A percentile compares a stretch with the other conserved stretches of the same genome.
phyloP scores from a whole-genome alignment of 2,797 vertebrate genomes.

The Notoglanidium macrostoma region DNA sequence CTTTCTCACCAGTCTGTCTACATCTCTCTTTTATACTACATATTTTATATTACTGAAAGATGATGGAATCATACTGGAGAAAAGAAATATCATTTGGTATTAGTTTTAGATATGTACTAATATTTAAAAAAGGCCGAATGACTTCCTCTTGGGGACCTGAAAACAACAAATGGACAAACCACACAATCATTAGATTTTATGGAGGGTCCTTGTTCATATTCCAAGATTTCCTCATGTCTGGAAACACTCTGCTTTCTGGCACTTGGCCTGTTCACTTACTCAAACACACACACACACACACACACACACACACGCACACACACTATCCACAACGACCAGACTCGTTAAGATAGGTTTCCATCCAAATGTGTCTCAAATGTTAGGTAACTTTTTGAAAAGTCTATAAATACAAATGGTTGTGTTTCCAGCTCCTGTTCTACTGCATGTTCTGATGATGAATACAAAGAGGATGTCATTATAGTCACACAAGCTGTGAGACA shows the following conservation, averaged over 20 bases:
- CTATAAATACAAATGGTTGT: neutral
- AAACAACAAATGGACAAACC: constrained; percentile 20
- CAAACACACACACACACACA: neutral
- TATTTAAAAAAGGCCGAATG: neutral
- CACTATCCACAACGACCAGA: neutral
- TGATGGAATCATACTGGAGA: neutral
- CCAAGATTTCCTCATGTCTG: constrained; percentile 35
- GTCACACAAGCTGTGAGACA: neutral
- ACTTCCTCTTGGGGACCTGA: constrained; percentile 26
- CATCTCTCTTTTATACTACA: neutral
- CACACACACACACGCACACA: constrained; percentile 12
- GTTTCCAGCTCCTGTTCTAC: neutral
- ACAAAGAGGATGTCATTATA: neutral
- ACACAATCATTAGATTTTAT: constrained; percentile 8
- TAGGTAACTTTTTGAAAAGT: neutral
- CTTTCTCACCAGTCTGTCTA: neutral
- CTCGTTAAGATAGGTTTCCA: neutral
- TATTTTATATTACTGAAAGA: neutral
- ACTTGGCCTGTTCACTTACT: neutral
- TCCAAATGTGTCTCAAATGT: constrained; percentile 14
- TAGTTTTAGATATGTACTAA: neutral
- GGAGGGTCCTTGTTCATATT: constrained; percentile 9
- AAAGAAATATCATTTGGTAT: neutral
- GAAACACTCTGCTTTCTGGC: constrained; percentile 23
- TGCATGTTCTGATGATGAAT: neutral